Percentiles rank a stretch among this genome's conserved stretches.
Conservation (phyloP, 2,888 invertebrate genomes). For the Xanthia togata region DNA sequence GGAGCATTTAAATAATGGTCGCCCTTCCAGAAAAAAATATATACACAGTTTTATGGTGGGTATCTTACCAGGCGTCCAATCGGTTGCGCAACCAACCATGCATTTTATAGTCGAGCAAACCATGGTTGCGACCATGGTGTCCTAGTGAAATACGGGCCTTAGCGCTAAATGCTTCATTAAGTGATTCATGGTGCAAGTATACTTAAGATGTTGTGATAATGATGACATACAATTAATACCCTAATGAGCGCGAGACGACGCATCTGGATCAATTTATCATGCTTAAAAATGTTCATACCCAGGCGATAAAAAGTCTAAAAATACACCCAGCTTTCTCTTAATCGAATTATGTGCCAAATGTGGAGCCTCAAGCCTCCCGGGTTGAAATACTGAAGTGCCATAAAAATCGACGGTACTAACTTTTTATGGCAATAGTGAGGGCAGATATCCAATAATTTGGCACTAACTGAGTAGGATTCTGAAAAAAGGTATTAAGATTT, state of each 20-base stretch:
- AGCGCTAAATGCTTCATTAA: neutral
- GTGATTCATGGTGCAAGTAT: neutral
- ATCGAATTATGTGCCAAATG: slow-evolving; percentile 45
- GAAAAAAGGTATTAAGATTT: slow-evolving; percentile 28
- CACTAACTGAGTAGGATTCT: slow-evolving; percentile 42
- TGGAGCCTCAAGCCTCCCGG: slow-evolving; percentile 18
- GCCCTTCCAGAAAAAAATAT: no score
- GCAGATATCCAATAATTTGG: slow-evolving; percentile 54
- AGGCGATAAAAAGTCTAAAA: slow-evolving; percentile 18
- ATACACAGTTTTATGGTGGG: no score
- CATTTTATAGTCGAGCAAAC: no score
- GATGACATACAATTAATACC: neutral
- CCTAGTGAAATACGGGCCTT: no score
- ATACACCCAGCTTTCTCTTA: slow-evolving; percentile 23
- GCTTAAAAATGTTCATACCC: slow-evolving; percentile 1
- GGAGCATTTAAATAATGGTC: no score
- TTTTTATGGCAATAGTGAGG: slow-evolving; percentile 52
- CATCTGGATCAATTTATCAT: slow-evolving; percentile 5
- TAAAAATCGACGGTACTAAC: slow-evolving; percentile 50
- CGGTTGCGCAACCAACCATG: no score
- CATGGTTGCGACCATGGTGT: no score
- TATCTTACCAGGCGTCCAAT: no score
- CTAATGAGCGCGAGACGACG: neutral
- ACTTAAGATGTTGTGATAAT: neutral
- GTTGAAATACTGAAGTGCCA: slow-evolving; percentile 27